These are phyloP conservation scores for Chinchilla lanigera DNA, from an alignment of 2,113 vertebrate genomes.

Conservation along the genomic window DNA sequence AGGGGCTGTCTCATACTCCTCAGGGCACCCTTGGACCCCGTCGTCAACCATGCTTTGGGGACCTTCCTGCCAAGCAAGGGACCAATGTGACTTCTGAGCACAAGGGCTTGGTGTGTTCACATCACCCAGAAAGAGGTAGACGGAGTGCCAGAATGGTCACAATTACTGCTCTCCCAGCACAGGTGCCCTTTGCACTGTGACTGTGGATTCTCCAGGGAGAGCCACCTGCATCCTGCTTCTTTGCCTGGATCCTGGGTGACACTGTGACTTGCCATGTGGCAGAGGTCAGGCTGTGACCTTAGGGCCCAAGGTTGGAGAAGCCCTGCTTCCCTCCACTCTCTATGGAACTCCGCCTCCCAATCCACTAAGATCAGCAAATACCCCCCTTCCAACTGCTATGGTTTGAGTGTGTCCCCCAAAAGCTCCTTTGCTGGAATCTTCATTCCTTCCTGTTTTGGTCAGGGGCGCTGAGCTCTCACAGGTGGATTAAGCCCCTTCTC, in stretches of 20 bases:
- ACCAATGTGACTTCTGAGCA: not conserved
- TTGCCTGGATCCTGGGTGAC: not conserved
- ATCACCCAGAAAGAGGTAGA: not conserved
- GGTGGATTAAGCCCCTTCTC: not conserved
- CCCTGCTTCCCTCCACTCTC: not conserved
- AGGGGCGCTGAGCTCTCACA: not conserved
- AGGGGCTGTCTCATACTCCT: not conserved
- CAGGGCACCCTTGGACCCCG: not conserved
- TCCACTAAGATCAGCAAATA: not conserved
- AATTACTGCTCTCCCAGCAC: not conserved
- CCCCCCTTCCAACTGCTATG: not conserved
- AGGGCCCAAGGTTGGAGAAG: not conserved
- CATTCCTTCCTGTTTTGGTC: not conserved
- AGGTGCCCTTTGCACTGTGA: too few species aligned
- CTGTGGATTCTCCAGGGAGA: not conserved
- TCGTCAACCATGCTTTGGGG: not conserved
- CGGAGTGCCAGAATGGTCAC: not conserved
- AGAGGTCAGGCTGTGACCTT: not conserved
- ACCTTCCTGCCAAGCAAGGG: not conserved
- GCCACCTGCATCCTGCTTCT: not conserved
- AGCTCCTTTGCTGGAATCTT: not conserved
- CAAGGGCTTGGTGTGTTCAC: not conserved
- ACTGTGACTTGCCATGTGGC: not conserved
- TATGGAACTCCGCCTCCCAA: not conserved
- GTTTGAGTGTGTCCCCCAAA: not conserved